Conservation (phyloP, 1,140 invertebrate species). For the Platorchestia sp. region DNA sequence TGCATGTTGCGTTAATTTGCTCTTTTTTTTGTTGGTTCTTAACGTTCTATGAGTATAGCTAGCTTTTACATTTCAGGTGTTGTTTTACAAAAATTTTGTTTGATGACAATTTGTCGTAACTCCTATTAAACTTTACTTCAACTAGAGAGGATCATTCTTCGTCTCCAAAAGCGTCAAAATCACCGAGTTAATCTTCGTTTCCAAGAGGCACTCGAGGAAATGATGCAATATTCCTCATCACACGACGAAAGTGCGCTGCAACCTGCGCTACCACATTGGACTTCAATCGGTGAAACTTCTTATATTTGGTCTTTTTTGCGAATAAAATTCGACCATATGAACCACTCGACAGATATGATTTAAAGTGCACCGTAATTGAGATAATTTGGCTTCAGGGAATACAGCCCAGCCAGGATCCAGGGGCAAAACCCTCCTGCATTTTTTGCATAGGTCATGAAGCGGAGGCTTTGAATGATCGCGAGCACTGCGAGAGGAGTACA, state of each 20-base stretch:
- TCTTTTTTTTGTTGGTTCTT: too few relatives aligned
- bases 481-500: not conserved
- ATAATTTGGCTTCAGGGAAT: not conserved
- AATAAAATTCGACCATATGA: too few relatives aligned
- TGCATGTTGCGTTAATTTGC: too few relatives aligned
- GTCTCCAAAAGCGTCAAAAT: not conserved
- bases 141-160: not conserved
- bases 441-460: not conserved
- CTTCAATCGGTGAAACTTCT: too few relatives aligned
- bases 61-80: not conserved
- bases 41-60: not conserved
- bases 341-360: too few relatives aligned
- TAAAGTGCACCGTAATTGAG: too few relatives aligned
- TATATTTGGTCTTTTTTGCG: too few relatives aligned
- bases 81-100: not conserved
- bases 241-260: too few relatives aligned
- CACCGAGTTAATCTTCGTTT: not conserved
- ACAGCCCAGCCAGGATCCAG: not conserved
- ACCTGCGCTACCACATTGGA: too few relatives aligned
- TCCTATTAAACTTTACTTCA: not conserved
- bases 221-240: not conserved
- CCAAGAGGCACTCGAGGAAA: not conserved
- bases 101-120: not conserved
- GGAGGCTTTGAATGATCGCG: not conserved
- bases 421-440: not conserved